Evolutionary conservation across 1,140 invertebrate species (phyloP).

Genomic region (Batillaria attramentaria): DNA sequence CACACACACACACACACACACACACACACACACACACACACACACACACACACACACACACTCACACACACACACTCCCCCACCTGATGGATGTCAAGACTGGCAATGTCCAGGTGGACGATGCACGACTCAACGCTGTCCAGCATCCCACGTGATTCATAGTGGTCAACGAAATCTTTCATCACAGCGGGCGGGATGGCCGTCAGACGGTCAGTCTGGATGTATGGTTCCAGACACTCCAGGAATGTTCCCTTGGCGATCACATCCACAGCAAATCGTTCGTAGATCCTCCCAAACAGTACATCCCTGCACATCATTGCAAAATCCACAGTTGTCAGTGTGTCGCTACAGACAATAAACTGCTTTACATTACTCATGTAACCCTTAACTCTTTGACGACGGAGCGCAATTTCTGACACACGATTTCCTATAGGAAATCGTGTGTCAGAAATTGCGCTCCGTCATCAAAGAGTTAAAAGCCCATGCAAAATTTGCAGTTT

Average conservation of each 20-base stretch:
- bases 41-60: conserved; percentile 3
- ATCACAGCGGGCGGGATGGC: conserved; percentile 75
- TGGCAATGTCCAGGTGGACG: conserved; percentile 86
- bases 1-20: conserved; percentile 2
- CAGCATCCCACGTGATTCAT: conserved; percentile 71
- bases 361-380: no score
- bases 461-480: no score
- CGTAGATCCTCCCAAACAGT: conserved; percentile 74
- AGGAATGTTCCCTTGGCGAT: conserved; percentile 73
- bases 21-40: neutral
- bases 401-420: no score
- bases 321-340: no score
- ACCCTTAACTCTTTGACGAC: no score
- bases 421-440: no score
- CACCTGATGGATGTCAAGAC: conserved; percentile 91
- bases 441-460: no score
- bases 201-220: conserved; percentile 74
- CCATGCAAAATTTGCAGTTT: neutral
- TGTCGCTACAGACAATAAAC: no score
- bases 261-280: conserved; percentile 70
- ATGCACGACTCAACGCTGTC: conserved; percentile 85
- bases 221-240: conserved; percentile 76
- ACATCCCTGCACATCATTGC: conserved; percentile 70
- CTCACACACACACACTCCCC: neutral
- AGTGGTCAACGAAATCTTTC: conserved; percentile 76